Evolutionary conservation across 2,888 invertebrate genomes (phyloP), one percentile per base, ranked within the genome.

Genomic region (Synergus laeviventris): DNA sequence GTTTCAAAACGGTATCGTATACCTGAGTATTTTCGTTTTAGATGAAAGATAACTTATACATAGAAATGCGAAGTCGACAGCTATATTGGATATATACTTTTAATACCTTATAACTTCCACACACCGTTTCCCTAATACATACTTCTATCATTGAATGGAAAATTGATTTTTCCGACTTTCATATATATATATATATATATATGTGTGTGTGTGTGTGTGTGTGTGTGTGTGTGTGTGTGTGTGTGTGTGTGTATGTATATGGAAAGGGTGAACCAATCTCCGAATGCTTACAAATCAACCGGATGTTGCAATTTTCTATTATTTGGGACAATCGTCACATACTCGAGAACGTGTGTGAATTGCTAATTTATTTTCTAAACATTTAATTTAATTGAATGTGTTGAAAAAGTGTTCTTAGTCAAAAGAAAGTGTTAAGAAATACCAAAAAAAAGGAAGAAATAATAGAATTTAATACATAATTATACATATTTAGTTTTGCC

Each of bases 121-220:
- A 16, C 62, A 11, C 62, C 31, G 2, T 16, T 60, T 9, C n/a
- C 62, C n/a, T 36, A 16, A 62, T 16, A n/a, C 38, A 62, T 16
- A n/a, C 38, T 24, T 21, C 49, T 45, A n/a, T 31, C 5, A 31
- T 70, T 45, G 11, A 49, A 70, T 36, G 31, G 31, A 16, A 31
- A 70, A 70, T 70, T 70, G 24, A 70, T 70, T 70, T 70, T 70
- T 36, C 49, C 45, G 8, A n/a, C 66, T 14, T 66, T n/a, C 24
- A 45, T 31, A 42, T 21, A 14, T 16, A 21, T n/a, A 38, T n/a
- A n/a, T n/a, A n/a, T n/a, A n/a, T n/a, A n/a, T n/a, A n/a, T n/a
- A n/a, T n/a, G n/a, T n/a, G n/a, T n/a, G n/a, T n/a, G n/a, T n/a
- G n/a, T n/a, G n/a, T n/a, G n/a, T n/a, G n/a, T n/a, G n/a, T n/a